phyloP scores from a whole-genome alignment of 2,888 invertebrate genomes.

The Drosophila limbata region DNA sequence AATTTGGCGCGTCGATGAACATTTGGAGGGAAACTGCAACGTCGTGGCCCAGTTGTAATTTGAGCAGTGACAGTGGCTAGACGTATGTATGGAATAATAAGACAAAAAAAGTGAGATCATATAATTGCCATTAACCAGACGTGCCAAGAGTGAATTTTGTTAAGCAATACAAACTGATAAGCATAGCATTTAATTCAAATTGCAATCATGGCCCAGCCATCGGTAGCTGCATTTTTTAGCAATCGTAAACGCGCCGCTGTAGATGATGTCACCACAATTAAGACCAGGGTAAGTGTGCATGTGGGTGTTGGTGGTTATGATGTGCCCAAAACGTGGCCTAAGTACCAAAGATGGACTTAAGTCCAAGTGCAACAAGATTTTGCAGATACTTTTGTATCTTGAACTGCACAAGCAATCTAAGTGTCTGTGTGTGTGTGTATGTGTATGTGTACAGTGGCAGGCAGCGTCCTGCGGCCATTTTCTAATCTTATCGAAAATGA shows the following conservation, averaged over 20 bases:
- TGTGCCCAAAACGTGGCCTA: slow-evolving; percentile 29
- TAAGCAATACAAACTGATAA: slow-evolving; percentile 34
- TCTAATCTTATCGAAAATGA: slow-evolving; percentile 8
- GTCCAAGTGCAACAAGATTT: slow-evolving; percentile 1
- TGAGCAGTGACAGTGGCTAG: slow-evolving; percentile 75
- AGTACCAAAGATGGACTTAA: slow-evolving; percentile 3
- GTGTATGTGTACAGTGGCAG: slow-evolving; percentile 23
- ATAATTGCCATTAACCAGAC: slow-evolving; percentile 37
- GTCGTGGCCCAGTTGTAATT: slow-evolving; percentile 79
- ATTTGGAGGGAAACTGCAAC: slow-evolving; percentile 83
- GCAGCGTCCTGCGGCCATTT: slow-evolving; percentile 57
- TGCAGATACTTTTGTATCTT: slow-evolving; percentile 43
- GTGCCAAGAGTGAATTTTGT: slow-evolving; percentile 60
- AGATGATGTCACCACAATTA: slow-evolving; percentile 88
- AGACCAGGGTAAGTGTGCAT: slow-evolving; percentile 86
- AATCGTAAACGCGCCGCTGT: slow-evolving; percentile 91
- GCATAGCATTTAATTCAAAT: slow-evolving; percentile 44
- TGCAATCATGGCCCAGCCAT: slow-evolving; percentile 90
- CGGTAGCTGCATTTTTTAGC: slow-evolving; percentile 91
- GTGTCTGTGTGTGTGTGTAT: neutral
- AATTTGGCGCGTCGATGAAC: slow-evolving; percentile 73
- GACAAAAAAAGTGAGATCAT: slow-evolving; percentile 27
- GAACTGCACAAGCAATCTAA: neutral
- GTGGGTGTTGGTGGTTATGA: slow-evolving; percentile 14
- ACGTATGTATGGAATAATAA: slow-evolving; percentile 66